Percentiles rank a stretch among this genome's conserved stretches.
Evolutionary conservation across 2,797 vertebrate species (phyloP).

Genomic region (Anableps anableps): DNA sequence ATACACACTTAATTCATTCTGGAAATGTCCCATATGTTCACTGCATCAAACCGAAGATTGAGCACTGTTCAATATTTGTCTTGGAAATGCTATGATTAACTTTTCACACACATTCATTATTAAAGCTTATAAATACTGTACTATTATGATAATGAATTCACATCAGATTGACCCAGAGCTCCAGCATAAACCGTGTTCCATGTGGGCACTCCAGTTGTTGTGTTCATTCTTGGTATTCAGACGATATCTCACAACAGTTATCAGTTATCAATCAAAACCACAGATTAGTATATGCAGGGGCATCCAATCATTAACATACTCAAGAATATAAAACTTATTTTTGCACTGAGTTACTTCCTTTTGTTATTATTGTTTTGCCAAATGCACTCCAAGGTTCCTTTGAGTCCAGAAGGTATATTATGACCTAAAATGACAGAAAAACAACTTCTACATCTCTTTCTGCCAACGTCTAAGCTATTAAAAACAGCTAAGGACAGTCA

Average conservation of each 20-base stretch:
- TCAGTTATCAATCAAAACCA: neutral
- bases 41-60: neutral
- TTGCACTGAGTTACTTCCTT: too few species aligned
- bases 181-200: neutral
- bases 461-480: constrained; percentile 4
- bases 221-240: neutral
- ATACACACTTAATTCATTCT: neutral
- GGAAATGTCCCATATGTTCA: neutral
- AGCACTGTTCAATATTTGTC: neutral
- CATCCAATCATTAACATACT: neutral
- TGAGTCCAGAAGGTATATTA: neutral
- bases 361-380: neutral
- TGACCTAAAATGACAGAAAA: neutral
- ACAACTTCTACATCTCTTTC: neutral
- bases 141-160: neutral
- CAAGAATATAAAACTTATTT: neutral
- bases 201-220: neutral
- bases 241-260: too few species aligned
- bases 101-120: neutral
- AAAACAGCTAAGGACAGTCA: constrained; percentile 2
- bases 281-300: neutral
- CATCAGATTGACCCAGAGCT: neutral
- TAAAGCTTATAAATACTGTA: neutral
- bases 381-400: neutral
- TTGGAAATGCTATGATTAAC: neutral